phyloP scores from a whole-genome alignment of 2,113 vertebrate genomes.

The Lasiurus cinereus region DNA sequence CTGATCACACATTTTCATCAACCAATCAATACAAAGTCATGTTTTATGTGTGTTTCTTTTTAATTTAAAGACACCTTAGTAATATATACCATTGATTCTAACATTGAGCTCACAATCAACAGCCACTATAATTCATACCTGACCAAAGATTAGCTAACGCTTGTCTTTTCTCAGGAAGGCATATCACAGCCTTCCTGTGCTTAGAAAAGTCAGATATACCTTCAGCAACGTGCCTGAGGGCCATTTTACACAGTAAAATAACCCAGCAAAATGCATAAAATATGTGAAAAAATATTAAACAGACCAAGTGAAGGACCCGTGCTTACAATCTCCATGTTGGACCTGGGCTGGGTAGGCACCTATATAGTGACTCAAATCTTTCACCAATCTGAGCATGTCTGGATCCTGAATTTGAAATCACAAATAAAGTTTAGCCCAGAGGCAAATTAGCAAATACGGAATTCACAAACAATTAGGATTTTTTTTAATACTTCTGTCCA shows the following conservation, averaged over 20 bases:
- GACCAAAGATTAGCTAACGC: background rate
- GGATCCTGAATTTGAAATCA: background rate
- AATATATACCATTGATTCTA: background rate
- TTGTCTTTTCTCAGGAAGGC: background rate
- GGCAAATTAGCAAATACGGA: background rate
- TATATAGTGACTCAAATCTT: rapidly evolving
- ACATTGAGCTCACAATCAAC: background rate
- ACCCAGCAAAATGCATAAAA: background rate
- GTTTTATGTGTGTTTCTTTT: background rate
- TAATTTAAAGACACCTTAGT: background rate
- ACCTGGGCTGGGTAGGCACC: rapidly evolving
- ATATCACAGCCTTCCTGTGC: background rate
- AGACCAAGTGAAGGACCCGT: background rate
- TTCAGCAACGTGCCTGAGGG: background rate
- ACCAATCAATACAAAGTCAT: background rate
- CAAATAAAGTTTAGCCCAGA: background rate
- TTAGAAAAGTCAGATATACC: background rate
- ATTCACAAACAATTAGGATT: background rate
- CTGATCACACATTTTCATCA: slow-evolving; percentile 2
- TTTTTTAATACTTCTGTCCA: background rate
- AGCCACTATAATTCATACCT: background rate
- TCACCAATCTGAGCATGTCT: background rate
- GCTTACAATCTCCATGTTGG: background rate
- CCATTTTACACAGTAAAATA: background rate
- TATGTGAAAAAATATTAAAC: background rate